Percentiles rank a stretch among this genome's conserved stretches.
These are phyloP conservation scores for Drosophila pseudotakahashii DNA, from an alignment of 2,888 invertebrate genomes.

Conservation along the genomic window DNA sequence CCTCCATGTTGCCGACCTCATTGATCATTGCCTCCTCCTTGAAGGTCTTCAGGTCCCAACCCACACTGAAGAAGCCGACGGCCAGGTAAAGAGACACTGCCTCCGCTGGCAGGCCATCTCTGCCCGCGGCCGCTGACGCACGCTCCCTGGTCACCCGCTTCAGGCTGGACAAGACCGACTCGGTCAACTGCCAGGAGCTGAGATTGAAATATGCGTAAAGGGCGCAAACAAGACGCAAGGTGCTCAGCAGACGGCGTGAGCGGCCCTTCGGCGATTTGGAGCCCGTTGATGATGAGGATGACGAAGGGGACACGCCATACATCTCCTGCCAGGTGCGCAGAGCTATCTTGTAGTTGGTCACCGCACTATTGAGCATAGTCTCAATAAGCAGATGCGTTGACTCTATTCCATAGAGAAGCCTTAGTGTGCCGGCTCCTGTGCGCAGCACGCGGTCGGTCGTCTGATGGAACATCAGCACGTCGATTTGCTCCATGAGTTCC, in stretches of 20 bases:
- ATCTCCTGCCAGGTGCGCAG: constrained; percentile 15
- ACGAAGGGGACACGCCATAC: background rate
- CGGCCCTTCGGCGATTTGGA: background rate
- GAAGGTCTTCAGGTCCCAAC: constrained; percentile 42
- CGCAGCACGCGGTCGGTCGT: constrained; percentile 27
- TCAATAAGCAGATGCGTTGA: background rate
- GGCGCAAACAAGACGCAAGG: constrained; percentile 38
- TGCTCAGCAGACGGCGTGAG: constrained; percentile 5
- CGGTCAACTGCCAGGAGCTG: constrained; percentile 15
- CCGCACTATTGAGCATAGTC: constrained; percentile 41
- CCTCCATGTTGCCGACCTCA: background rate
- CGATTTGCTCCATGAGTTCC: constrained; percentile 5
- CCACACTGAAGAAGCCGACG: constrained; percentile 32
- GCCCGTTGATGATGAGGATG: background rate
- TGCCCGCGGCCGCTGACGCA: too few species aligned
- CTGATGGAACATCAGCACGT: constrained; percentile 37
- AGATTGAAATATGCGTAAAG: constrained; percentile 52
- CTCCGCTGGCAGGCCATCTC: background rate
- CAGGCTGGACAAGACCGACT: constrained; percentile 20
- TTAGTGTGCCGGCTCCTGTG: constrained; percentile 39
- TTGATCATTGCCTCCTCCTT: background rate
- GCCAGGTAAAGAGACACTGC: constrained; percentile 29
- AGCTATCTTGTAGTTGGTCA: constrained; percentile 43
- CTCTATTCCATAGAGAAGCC: background rate
- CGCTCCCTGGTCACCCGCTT: background rate